Percentiles rank a stretch among this genome's conserved stretches.
Evolutionary conservation across 2,113 vertebrate species (phyloP).

Genomic region (Urocynchramus pylzowi): DNA sequence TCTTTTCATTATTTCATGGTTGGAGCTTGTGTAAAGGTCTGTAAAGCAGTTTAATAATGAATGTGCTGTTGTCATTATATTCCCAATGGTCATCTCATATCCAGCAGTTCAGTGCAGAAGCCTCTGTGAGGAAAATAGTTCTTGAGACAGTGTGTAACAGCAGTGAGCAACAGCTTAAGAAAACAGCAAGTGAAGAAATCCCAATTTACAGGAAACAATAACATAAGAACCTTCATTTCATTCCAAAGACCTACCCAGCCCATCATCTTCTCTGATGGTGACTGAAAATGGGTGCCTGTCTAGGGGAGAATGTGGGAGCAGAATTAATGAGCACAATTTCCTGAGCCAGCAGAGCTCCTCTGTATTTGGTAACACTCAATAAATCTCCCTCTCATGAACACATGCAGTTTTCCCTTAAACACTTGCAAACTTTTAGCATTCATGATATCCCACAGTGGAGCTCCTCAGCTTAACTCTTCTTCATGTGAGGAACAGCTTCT

Average conservation of each 20-base stretch:
- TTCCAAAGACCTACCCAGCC: not conserved
- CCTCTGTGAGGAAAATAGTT: not conserved
- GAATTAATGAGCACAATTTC: not conserved
- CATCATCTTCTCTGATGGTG: not conserved
- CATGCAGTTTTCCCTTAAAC: not conserved
- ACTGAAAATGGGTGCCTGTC: not conserved
- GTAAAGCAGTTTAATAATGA: not conserved
- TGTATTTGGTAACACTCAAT: not conserved
- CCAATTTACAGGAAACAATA: not conserved
- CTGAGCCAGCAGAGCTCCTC: not conserved
- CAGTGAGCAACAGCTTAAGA: not conserved
- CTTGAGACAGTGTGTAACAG: not conserved
- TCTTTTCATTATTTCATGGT: not conserved
- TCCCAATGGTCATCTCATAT: not conserved
- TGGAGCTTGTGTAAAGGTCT: not conserved
- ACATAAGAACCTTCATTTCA: not conserved
- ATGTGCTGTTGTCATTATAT: not conserved
- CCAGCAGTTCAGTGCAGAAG: not conserved
- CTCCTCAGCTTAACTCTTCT: not conserved
- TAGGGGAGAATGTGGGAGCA: not conserved
- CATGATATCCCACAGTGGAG: not conserved
- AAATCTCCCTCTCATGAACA: not conserved
- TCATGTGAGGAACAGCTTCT: not conserved
- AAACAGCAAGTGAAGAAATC: not conserved
- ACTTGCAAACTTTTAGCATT: not conserved